Conservation (phyloP, 2,797 vertebrate species). For the Myotis vivesi region DNA sequence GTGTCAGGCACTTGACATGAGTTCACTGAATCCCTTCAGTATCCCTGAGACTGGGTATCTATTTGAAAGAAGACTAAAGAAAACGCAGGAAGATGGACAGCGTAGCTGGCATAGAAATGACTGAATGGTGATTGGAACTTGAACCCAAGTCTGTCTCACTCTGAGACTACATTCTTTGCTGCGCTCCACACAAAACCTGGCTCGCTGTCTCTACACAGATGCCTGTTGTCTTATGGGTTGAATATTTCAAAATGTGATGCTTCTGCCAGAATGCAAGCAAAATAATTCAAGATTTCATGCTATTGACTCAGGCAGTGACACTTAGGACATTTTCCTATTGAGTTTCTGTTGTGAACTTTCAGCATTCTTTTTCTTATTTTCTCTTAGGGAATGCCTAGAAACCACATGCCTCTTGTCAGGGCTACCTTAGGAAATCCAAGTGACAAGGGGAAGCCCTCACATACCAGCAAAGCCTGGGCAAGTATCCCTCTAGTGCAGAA, state of each 20-base stretch:
- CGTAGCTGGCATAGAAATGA: neutral
- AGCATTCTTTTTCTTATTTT: neutral
- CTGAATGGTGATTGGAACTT: conserved; percentile 29
- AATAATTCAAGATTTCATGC: neutral
- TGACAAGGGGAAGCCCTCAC: neutral
- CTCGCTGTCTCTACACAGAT: neutral
- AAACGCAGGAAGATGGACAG: neutral
- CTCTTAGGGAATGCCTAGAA: neutral
- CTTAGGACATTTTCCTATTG: neutral
- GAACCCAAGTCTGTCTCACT: conserved; percentile 8
- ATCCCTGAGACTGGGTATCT: neutral
- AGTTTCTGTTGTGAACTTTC: neutral
- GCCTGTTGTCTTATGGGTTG: neutral
- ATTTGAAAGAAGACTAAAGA: neutral
- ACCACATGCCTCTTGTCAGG: neutral
- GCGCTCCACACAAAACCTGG: neutral
- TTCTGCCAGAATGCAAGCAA: neutral
- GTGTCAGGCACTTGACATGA: neutral
- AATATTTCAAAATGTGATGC: neutral
- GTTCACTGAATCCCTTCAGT: neutral
- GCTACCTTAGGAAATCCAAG: neutral
- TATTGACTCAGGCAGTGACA: neutral
- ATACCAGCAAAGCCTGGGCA: neutral
- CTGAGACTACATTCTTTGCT: neutral
- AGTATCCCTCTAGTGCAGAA: neutral